Evolutionary conservation across 2,113 vertebrate species (phyloP), one percentile per base, ranked within the genome.

Genomic region (Erythrocercus mccallii): DNA sequence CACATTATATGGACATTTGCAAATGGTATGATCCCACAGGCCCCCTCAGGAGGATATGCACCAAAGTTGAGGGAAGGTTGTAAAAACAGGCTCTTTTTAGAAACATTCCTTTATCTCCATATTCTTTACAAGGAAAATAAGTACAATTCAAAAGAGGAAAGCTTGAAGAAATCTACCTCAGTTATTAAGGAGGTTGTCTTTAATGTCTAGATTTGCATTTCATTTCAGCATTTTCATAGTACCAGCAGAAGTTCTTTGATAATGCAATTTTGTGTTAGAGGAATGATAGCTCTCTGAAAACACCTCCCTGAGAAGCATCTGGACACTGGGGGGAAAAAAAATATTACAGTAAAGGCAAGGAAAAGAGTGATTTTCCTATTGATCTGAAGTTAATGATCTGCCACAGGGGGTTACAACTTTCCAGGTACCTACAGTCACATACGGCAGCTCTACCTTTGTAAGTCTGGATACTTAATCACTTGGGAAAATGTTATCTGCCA

Each of bases 131-230:
- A 68, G 45, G 8, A 61, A 76, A 92, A 76, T 6, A 60, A 94
- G 22, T 33, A 35, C 5, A 74, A 42, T 87, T 72, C n/a, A 10
- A 58, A 90, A 89, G 64, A 72, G 2, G n/a, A 87, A 92, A 95
- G 20, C 21, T 57, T 44, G 18, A 87, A 76, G 53, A 94, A 87
- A 11, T 61, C 57, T 89, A 42, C 22, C 30, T 35, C 19, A 44
- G 5, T 61, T 78, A 81, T 53, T 74, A 85, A 27, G 19, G 16
- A 24, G 64, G 22, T 20, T 47, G 15, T 50, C 28, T 87, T 91
- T 89, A 58, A 73, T 88, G 38, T 70, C 45, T 77, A 61, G 27
- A 93, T 82, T 91, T 91, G 54, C 86, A 93, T 94, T 86, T 91
- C 9, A 50, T 58, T 95, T 87, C 71, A 90, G 50, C 61, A 66